Evolutionary conservation across 2,888 invertebrate genomes (phyloP).

Genomic region (Horisme vitalbata): DNA sequence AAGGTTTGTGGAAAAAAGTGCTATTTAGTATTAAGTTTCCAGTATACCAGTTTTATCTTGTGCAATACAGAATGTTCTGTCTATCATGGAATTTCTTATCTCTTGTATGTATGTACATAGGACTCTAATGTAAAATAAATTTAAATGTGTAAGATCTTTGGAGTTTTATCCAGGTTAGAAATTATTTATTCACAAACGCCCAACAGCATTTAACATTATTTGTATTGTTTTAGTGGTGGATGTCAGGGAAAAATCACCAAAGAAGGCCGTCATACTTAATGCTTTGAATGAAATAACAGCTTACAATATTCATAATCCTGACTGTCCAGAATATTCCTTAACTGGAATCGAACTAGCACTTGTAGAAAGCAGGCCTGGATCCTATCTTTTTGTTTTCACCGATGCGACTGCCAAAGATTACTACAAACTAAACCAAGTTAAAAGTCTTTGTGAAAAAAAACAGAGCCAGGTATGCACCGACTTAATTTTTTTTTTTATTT

Average conservation of each 20-base stretch:
- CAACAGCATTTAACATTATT: no score
- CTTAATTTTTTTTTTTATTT: no score
- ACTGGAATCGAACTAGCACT: conserved; percentile 27
- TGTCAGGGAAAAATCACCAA: conserved; percentile 20
- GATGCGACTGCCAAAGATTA: conserved; percentile 38
- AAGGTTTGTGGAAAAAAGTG: no score
- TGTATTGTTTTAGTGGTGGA: conserved; percentile 27
- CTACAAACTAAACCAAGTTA: conserved; percentile 20
- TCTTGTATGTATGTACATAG: no score
- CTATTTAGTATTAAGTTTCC: no score
- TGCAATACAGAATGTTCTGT: no score
- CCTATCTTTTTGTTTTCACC: conserved; percentile 37
- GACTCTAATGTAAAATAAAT: no score
- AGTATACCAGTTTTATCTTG: no score
- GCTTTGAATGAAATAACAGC: conserved; percentile 17
- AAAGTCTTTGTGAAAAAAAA: conserved; percentile 31
- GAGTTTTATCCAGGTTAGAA: no score
- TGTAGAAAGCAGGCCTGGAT: conserved; percentile 27
- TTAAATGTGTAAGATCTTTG: no score
- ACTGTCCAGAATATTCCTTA: conserved; percentile 30
- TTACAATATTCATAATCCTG: conserved; percentile 9
- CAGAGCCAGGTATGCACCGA: conserved; percentile 31
- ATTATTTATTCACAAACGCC: no score
- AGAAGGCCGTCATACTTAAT: conserved; percentile 4
- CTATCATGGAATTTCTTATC: no score